Percentiles rank a stretch among this genome's conserved stretches.
Evolutionary conservation across 2,888 invertebrate species (phyloP).

Genomic region (Rhynchonema sp.): DNA sequence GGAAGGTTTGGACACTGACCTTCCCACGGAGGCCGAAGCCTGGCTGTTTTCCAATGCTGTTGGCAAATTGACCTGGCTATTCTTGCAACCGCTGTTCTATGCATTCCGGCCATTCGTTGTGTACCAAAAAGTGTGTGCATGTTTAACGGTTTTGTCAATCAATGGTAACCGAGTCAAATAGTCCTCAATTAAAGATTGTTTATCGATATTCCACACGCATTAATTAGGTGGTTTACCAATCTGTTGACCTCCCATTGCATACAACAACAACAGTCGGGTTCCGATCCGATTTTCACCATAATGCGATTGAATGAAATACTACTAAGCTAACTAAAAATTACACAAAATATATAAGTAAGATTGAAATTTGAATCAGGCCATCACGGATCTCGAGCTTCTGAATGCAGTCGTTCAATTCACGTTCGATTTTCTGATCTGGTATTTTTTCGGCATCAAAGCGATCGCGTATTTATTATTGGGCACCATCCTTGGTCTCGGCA

Average conservation of each 20-base stretch:
- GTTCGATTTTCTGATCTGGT: slow-evolving; percentile 58
- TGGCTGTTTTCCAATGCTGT: slow-evolving; percentile 70
- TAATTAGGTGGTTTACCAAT: too few species aligned
- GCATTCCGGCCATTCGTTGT: slow-evolving; percentile 58
- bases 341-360: too few species aligned
- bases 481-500: slow-evolving; percentile 30
- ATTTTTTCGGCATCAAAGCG: slow-evolving; percentile 43
- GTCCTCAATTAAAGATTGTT: too few species aligned
- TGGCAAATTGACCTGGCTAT: slow-evolving; percentile 74
- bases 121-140: slow-evolving; percentile 30
- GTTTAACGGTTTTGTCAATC: too few species aligned
- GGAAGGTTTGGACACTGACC: slow-evolving; percentile 76
- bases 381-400: slow-evolving; percentile 54
- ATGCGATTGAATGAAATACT: too few species aligned
- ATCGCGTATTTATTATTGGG: slow-evolving; percentile 63
- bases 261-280: too few species aligned
- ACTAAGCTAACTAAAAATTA: too few species aligned
- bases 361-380: too few species aligned
- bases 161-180: too few species aligned
- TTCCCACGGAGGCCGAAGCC: slow-evolving; percentile 78
- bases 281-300: too few species aligned
- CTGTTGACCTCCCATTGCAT: too few species aligned
- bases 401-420: slow-evolving; percentile 63
- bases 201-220: too few species aligned
- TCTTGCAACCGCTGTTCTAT: slow-evolving; percentile 86